Evolutionary conservation across 1,140 invertebrate species (phyloP).

Genomic region (Drosophila seguyi): DNA sequence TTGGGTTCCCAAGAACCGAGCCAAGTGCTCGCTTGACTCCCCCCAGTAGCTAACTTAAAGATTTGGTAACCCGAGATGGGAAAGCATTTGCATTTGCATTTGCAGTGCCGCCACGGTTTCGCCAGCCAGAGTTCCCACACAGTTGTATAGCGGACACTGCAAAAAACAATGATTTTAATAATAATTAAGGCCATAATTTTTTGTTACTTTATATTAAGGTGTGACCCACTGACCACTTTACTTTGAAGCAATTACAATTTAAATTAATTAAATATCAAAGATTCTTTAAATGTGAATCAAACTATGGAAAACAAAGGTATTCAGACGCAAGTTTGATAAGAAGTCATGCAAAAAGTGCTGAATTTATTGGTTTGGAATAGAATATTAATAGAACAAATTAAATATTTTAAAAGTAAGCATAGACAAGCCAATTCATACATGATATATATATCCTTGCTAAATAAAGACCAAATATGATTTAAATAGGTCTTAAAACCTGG

Average conservation of each 20-base stretch:
- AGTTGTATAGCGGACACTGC: conserved; percentile 46
- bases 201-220: background rate
- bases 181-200: background rate
- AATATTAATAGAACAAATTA: background rate
- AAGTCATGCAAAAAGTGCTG: no score
- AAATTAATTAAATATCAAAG: background rate
- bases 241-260: background rate
- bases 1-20: conserved; percentile 41
- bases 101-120: background rate
- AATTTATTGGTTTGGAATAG: no score
- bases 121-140: conserved; percentile 66
- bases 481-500: background rate
- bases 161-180: background rate
- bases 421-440: background rate
- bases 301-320: background rate
- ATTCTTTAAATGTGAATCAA: background rate
- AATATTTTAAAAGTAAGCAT: background rate
- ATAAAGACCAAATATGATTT: background rate
- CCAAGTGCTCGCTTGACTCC: background rate
- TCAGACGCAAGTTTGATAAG: no score
- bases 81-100: conserved; percentile 44
- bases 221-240: background rate
- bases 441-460: background rate
- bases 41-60: conserved; percentile 13
- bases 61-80: conserved; percentile 50